Base-by-base conservation (phyloP, 92 coral and sea anemone species). In the Montipora capitata region DNA sequence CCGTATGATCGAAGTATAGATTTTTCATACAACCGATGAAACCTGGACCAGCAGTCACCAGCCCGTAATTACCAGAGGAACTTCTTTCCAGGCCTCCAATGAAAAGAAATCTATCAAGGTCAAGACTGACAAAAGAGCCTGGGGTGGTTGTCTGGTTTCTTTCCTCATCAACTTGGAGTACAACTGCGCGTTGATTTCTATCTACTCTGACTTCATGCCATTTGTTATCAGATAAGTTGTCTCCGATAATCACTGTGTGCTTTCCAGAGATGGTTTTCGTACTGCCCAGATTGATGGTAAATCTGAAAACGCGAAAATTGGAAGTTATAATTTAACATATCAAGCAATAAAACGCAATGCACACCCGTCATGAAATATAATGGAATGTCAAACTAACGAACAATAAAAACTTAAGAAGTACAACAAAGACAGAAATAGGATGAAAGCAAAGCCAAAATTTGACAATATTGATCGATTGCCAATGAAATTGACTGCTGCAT, bases 1-100 rank as follows among this genome's bases (percentile, higher is more conserved):
- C 96, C 39, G 56, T 83, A 16, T 69, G 76, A 52, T 97, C 92
- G 66, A 97, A 92, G 79, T 81, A 78, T 9, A 96, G 87, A 56
- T 94, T 93, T 72, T 81, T 92, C 65, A 97, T 61, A 78, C 99
- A 97, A 27, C 99, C 99, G 27, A 79, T 83, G 57, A 97, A 97
- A 66, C 91, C 93, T 13, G 91, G 90, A 41, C 94, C 76, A 62
- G 48, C 45, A 17, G 67, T 48, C 52, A 48, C 66, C 7, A 87
- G 84, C 15, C 95, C 96, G 71, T 85, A 79, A 74, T 96, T 86
- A 62, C 68, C 79, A 7, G 94, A n/a, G 62, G n/a, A 66, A 10
- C 92, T 83, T 80, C 87, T 88, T 41, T 93, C 94, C 59, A 94
- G 94, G 27, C 99, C 98, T 7, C 98, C 99, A 15, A 97, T 94